Evolutionary conservation across 2,888 invertebrate species (phyloP), one percentile per base, ranked within the genome.

Genomic region (Xylocampa areola): DNA sequence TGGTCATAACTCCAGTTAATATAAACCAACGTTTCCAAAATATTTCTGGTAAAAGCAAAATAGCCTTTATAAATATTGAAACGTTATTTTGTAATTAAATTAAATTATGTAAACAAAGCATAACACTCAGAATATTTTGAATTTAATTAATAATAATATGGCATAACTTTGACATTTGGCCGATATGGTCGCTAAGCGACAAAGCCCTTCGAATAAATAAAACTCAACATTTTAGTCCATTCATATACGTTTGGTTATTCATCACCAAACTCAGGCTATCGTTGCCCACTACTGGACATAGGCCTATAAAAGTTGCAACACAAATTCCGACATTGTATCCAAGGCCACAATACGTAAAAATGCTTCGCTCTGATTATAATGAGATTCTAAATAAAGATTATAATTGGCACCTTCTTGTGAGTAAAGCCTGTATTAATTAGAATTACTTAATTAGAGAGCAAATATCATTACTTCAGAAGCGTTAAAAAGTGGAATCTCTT

Each of bases 11-110:
- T 61, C 61, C 6, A 36, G 32, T 60, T 50, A 67, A 63, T 41
- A 61, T 44, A 44, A 35, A 44, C 27, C 50, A 60, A 61, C 29
- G 61, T 35, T 60, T 50, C 68, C 49, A 27, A 63, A 67, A 60
- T 40, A 43, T 67, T 63, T 48, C 27, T 37, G 4, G 17, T 17
- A 1, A 30, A 40, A 30, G 23, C n/a, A n/a, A n/a, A n/a, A n/a
- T n/a, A n/a, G n/a, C n/a, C n/a, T n/a, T n/a, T n/a, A n/a, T n/a
- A n/a, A n/a, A n/a, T n/a, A n/a, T n/a, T n/a, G n/a, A n/a, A n/a
- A n/a, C n/a, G n/a, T n/a, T n/a, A n/a, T n/a, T n/a, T n/a, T n/a
- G n/a, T n/a, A n/a, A n/a, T n/a, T n/a, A n/a, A n/a, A n/a, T n/a
- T n/a, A n/a, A n/a, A n/a, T n/a, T n/a, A n/a, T n/a, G n/a, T n/a